phyloP scores from a whole-genome alignment of 2,113 vertebrate species.

The Scartelaos histophorus region DNA sequence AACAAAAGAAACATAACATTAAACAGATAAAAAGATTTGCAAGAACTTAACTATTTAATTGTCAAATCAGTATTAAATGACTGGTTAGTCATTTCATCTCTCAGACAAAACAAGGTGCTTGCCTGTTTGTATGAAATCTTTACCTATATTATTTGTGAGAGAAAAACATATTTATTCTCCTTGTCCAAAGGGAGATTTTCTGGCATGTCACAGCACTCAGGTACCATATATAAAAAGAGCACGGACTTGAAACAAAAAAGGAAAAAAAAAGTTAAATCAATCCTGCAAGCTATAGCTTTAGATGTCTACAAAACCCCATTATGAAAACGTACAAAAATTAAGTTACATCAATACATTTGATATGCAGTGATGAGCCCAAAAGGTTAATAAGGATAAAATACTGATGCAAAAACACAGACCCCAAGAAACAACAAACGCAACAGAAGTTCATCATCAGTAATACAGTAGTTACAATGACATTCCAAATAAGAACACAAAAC shows the following conservation, averaged over 20 bases:
- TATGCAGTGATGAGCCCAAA: conserved; percentile 96
- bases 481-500: conserved; percentile 93
- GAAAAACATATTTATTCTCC: conserved; percentile 48
- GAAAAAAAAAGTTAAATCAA: conserved; percentile 90
- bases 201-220: conserved; percentile 83
- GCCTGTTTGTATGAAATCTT: conserved; percentile 73
- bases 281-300: conserved; percentile 95
- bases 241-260: conserved; percentile 78
- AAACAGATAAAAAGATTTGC: conserved; percentile 57
- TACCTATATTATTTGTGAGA: conserved; percentile 64
- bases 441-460: conserved; percentile 96
- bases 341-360: conserved; percentile 95
- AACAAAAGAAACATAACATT: conserved; percentile 56
- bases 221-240: conserved; percentile 64
- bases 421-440: conserved; percentile 89
- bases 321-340: conserved; percentile 96
- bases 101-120: conserved; percentile 86
- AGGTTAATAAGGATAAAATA: conserved; percentile 98
- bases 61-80: conserved; percentile 38
- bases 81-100: conserved; percentile 68
- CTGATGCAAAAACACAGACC: conserved; percentile 88
- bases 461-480: conserved; percentile 99
- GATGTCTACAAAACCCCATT: conserved; percentile 89
- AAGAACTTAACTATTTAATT: conserved; percentile 44
- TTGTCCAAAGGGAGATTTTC: conserved; percentile 66